Base-by-base conservation (phyloP, 2,797 vertebrate species). In the Phataginus tetradactyla region DNA sequence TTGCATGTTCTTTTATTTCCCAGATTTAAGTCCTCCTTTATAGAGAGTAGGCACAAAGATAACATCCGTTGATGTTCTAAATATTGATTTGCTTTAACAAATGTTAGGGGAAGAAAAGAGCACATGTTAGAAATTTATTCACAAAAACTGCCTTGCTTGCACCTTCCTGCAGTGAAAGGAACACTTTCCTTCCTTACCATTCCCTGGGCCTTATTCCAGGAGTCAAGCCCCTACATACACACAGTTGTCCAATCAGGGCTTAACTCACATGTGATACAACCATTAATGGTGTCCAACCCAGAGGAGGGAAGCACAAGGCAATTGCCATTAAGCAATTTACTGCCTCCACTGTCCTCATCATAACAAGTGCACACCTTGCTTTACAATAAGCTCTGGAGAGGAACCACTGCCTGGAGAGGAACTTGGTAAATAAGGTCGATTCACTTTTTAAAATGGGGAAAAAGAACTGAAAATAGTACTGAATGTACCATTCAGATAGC, bases 381-480 rank as follows among this genome's bases (percentile, higher is more conserved):
- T 53, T 53, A 7, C 13, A 45, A 64, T 37, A 93, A 68, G 18
- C 34, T 86, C 84, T 79, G 45, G 9, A 45, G 45, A 45, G 45
- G 45, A 45, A 89, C 55, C 17, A 84, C 66, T 63, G n/a, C 37
- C 34, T 15, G 37, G 69, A 86, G 32, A 25, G 10, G 55, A 89
- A 49, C 18, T 49, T 32, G 2, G 4, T 90, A 39, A 39, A 39
- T 39, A 59, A 93, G n/a, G 45, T 61, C 1, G 0, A 77, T 53
- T 92, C 63, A 84, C 20, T 68, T 85, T 86, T 89, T 61, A 23
- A 91, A 93, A 92, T 93, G 45, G 32, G 45, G 88, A 95, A 92
- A 86, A 77, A 80, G 32, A 95, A 90, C 71, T 68, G 49, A 90
- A 79, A 91, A 91, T 55, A 87, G 25, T 80, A 94, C 75, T 92